phyloP scores from a whole-genome alignment of 1,140 invertebrate genomes.

The Spodoptera frugiperda region DNA sequence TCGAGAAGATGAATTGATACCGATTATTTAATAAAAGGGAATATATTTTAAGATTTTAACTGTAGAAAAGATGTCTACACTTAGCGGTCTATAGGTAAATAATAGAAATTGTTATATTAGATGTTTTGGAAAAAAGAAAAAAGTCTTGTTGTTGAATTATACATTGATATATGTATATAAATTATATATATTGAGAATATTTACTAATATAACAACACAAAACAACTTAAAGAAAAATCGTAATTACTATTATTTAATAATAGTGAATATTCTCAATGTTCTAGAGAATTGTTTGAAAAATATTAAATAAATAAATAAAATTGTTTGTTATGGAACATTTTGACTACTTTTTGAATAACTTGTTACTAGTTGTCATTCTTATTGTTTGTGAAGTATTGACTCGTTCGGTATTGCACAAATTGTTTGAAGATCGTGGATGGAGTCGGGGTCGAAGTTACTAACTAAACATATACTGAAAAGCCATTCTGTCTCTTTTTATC shows the following conservation, averaged over 20 bases:
- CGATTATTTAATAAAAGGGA: conserved; percentile 3
- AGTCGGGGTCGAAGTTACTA: background rate
- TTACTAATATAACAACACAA: background rate
- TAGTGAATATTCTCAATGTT: no score
- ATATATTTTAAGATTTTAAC: conserved; percentile 39
- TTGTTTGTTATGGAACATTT: conserved; percentile 50
- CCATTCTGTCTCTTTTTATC: no score
- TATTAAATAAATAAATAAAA: conserved; percentile 4
- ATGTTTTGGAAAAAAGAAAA: conserved; percentile 59
- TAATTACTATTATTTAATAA: no score
- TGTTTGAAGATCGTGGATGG: background rate
- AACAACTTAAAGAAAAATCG: no score
- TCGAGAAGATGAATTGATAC: background rate
- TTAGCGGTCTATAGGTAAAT: conserved; percentile 62
- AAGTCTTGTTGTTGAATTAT: conserved; percentile 66
- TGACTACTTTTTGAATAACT: conserved; percentile 48
- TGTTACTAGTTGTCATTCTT: conserved; percentile 38
- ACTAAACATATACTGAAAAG: no score
- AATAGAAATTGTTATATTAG: conserved; percentile 68
- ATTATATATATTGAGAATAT: conserved; percentile 6
- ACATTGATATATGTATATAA: conserved; percentile 40
- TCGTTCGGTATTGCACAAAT: background rate
- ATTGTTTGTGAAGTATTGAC: conserved; percentile 4
- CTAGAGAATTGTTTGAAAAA: conserved; percentile 26
- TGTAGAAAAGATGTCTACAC: conserved; percentile 53